A percentile compares a stretch with the other conserved stretches of the same genome.
Conservation (phyloP, 2,797 vertebrate genomes). For the Muraenolepis orangiensis region DNA sequence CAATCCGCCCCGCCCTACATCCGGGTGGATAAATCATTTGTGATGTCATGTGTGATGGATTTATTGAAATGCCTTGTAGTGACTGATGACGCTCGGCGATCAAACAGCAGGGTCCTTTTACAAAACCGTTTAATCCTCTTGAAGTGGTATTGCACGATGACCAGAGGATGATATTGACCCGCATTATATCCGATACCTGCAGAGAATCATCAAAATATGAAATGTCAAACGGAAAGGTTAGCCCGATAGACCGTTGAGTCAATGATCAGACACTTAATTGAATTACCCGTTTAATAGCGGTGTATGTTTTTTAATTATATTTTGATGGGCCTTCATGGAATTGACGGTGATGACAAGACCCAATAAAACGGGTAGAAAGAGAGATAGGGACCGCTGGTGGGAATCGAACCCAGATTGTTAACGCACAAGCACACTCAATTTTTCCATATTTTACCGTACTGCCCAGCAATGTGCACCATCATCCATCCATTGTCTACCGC, state of each 20-base stretch:
- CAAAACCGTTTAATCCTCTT: background rate
- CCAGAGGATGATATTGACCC: background rate
- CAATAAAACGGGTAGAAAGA: background rate
- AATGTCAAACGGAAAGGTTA: background rate
- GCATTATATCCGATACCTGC: background rate
- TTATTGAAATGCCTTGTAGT: background rate
- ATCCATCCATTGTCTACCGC: too few species aligned
- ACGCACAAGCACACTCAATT: background rate
- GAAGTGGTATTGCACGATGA: background rate
- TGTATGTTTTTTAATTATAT: background rate
- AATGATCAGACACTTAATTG: background rate
- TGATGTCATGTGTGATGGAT: background rate
- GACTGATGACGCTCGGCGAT: background rate
- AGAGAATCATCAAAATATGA: conserved; percentile 13
- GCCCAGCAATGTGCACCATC: background rate
- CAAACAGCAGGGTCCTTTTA: too few species aligned
- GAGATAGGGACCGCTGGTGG: background rate
- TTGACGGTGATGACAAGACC: too few species aligned
- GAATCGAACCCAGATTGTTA: background rate
- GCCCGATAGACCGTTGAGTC: background rate
- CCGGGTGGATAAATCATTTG: background rate
- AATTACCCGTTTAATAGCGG: background rate
- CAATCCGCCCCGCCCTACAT: background rate
- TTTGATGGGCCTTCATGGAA: background rate
- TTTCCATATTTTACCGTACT: background rate